Evolutionary conservation across 2,797 vertebrate genomes (phyloP).

Genomic region (Emydoidea blandingii): DNA sequence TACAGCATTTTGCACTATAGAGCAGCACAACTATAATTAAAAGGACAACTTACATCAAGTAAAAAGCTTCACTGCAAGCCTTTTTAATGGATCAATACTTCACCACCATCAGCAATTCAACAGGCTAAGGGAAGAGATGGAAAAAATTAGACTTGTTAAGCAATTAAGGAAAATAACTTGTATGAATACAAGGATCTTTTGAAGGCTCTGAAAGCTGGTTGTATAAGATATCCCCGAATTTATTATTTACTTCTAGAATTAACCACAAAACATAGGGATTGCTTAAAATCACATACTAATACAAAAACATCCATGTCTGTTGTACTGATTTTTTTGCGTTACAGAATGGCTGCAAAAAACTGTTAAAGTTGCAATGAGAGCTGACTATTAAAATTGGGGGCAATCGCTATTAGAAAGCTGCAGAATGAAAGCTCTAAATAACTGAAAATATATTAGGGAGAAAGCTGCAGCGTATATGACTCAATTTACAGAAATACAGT

Average conservation of each 20-base stretch:
- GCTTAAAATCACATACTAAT: neutral
- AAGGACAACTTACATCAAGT: slow-evolving; percentile 51
- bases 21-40: slow-evolving; percentile 50
- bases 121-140: neutral
- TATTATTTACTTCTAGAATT: neutral
- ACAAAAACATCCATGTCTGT: neutral
- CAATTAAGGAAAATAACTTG: slow-evolving; percentile 36
- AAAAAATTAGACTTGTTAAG: neutral
- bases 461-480: neutral
- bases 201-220: neutral
- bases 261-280: neutral
- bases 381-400: neutral
- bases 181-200: neutral
- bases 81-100: slow-evolving; percentile 66
- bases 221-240: slow-evolving; percentile 7
- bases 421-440: neutral
- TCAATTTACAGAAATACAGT: neutral
- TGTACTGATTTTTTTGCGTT: neutral
- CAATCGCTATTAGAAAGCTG: neutral
- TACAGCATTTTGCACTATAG: slow-evolving; percentile 11
- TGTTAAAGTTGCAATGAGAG: neutral
- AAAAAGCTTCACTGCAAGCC: slow-evolving; percentile 61
- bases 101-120: slow-evolving; percentile 49
- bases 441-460: neutral
- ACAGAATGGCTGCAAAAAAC: neutral